Evolutionary conservation across 2,888 invertebrate genomes (phyloP).

Genomic region (Lithophane ornitopus): DNA sequence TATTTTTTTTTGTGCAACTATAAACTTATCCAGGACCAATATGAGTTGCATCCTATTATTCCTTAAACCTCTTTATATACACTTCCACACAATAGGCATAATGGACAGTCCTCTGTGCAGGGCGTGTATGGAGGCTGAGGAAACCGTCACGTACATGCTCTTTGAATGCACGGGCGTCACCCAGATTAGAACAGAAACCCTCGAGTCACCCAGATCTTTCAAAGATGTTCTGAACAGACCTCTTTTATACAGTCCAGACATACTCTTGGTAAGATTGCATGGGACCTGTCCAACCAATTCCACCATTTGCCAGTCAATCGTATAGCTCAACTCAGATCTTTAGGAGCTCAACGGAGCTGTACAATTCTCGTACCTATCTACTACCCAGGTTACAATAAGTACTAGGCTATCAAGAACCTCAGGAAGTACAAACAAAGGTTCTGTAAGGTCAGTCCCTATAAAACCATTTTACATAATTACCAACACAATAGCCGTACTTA

Average conservation of each 20-base stretch:
- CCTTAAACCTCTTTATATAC: background rate
- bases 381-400: background rate
- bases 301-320: background rate
- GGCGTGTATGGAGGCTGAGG: too few species aligned
- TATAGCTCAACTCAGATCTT: background rate
- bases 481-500: conserved; percentile 41
- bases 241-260: background rate
- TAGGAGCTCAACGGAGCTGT: background rate
- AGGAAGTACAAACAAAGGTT: conserved; percentile 23
- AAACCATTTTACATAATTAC: conserved; percentile 44
- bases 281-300: background rate
- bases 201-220: too few species aligned
- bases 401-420: conserved; percentile 6
- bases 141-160: too few species aligned
- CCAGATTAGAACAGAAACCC: too few species aligned
- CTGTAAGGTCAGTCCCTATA: conserved; percentile 21
- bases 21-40: background rate
- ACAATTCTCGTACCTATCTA: too few species aligned
- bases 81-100: too few species aligned
- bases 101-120: too few species aligned
- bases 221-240: too few species aligned
- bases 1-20: background rate
- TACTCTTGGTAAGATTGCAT: background rate
- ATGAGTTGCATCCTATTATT: background rate
- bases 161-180: too few species aligned